A percentile compares a stretch with the other conserved stretches of the same genome.
Conservation (phyloP, 1,140 invertebrate genomes). For the Cherax quadricarinatus region DNA sequence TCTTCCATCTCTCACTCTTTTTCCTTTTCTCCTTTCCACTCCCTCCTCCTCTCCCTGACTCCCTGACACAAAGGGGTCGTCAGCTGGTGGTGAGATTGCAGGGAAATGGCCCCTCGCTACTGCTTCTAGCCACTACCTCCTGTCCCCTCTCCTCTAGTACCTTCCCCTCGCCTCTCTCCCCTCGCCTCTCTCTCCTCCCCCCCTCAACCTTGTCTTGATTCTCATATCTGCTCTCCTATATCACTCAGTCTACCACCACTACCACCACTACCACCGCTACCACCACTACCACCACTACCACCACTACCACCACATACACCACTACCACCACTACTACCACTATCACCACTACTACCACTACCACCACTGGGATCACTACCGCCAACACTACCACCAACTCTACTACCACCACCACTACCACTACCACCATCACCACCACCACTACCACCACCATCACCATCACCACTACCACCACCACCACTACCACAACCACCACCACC, state of each 20-base stretch:
- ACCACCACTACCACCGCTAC: background rate
- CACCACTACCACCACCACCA: background rate
- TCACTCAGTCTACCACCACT: no score
- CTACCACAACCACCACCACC: no score
- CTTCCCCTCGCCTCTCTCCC: background rate
- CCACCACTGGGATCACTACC: background rate
- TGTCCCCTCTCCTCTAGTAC: no score
- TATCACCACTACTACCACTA: constrained; percentile 17
- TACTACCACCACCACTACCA: background rate
- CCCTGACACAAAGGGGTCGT: no score
- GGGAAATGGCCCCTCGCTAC: background rate
- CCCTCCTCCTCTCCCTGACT: no score
- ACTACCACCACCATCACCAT: background rate
- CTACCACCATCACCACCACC: background rate
- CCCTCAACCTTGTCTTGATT: background rate
- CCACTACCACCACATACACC: no score
- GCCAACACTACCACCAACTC: no score
- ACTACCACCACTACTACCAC: no score
- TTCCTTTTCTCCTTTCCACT: no score
- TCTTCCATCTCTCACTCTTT: no score
- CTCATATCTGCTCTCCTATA: background rate
- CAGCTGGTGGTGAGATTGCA: no score
- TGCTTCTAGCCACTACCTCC: no score
- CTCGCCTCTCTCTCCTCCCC: background rate
- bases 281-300: constrained; percentile 21